phyloP scores from a whole-genome alignment of 2,888 invertebrate species.

The Magallana nippona region DNA sequence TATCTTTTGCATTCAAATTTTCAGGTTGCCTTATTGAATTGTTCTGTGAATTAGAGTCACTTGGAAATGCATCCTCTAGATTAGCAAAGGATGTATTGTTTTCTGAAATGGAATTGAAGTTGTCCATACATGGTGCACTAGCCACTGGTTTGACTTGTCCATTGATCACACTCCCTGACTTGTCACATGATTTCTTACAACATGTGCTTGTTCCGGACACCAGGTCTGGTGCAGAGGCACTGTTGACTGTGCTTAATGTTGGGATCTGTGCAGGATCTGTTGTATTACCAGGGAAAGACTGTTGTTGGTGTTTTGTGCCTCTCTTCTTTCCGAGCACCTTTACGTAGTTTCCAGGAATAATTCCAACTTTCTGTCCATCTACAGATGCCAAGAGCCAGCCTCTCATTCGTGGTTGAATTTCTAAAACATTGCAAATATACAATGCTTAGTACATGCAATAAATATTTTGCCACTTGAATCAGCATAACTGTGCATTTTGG shows the following conservation, averaged over 20 bases:
- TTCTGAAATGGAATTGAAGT: neutral
- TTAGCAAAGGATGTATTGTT: conserved; percentile 1
- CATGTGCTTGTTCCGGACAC: neutral
- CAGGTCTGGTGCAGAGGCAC: neutral
- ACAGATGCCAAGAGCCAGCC: conserved; percentile 82
- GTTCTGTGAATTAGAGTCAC: neutral
- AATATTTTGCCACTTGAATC: too few species aligned
- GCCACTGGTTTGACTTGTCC: neutral
- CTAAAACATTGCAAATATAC: conserved; percentile 78
- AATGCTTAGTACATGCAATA: neutral
- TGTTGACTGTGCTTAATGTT: neutral
- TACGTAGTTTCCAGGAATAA: conserved; percentile 83
- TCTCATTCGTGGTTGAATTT: conserved; percentile 86
- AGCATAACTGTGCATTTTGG: too few species aligned
- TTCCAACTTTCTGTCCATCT: conserved; percentile 81
- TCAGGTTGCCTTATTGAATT: neutral
- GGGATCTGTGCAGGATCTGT: neutral
- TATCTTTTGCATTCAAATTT: conserved; percentile 37
- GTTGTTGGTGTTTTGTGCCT: conserved; percentile 54
- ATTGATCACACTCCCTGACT: neutral
- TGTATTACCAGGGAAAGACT: neutral
- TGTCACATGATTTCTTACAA: conserved; percentile 1
- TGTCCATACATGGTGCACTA: conserved; percentile 9
- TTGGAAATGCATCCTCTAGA: conserved; percentile 20
- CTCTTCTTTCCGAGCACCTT: conserved; percentile 80